phyloP scores from a whole-genome alignment of 1,140 invertebrate genomes.

The Asbolus verrucosus region DNA sequence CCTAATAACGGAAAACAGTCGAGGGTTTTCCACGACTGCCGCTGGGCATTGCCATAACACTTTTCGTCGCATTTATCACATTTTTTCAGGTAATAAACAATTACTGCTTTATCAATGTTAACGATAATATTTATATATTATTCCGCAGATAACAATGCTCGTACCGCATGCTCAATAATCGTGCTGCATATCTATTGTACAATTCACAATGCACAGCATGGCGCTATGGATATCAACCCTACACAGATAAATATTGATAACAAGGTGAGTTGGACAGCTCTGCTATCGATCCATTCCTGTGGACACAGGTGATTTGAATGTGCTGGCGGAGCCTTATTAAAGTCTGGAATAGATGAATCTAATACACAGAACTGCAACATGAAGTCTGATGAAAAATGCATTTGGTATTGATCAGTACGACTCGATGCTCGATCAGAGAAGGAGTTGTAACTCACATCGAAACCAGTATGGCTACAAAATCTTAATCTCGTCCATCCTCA shows the following conservation, averaged over 20 bases:
- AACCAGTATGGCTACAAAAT: too few relatives aligned
- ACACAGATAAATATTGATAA: slow-evolving; percentile 42
- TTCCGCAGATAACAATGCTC: slow-evolving; percentile 8
- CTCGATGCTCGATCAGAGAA: too few relatives aligned
- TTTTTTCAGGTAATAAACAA: slow-evolving; percentile 19
- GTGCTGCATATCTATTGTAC: slow-evolving; percentile 36
- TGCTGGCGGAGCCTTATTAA: neutral
- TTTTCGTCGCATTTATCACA: neutral
- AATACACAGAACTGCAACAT: neutral
- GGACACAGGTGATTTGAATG: slow-evolving; percentile 5
- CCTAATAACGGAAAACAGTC: too few relatives aligned
- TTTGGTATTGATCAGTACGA: too few relatives aligned
- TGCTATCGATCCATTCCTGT: slow-evolving; percentile 16
- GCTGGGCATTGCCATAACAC: neutral
- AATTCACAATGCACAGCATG: slow-evolving; percentile 31
- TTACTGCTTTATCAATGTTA: slow-evolving; percentile 25
- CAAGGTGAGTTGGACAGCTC: slow-evolving; percentile 38
- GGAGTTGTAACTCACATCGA: too few relatives aligned
- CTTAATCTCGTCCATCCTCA: too few relatives aligned
- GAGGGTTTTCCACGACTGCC: too few relatives aligned
- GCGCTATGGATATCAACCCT: slow-evolving; percentile 33
- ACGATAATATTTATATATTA: slow-evolving; percentile 19
- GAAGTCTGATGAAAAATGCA: too few relatives aligned
- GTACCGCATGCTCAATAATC: slow-evolving; percentile 4
- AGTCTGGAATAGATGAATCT: too few relatives aligned